Percentiles rank a stretch among this genome's conserved stretches.
phyloP scores from a whole-genome alignment of 2,113 vertebrate genomes.

The Hassar affinis region DNA sequence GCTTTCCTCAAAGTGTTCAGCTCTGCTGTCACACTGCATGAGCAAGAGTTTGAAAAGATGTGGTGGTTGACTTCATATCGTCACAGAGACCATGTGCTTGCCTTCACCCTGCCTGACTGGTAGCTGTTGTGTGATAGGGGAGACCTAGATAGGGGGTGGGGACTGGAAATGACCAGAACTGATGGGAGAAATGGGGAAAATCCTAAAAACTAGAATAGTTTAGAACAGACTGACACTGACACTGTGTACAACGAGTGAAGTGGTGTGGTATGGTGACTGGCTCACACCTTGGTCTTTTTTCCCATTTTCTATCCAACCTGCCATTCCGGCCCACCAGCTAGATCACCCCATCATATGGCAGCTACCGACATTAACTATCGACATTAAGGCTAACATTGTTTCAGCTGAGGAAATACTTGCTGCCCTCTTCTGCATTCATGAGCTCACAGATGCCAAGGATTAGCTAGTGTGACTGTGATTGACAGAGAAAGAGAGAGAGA shows the following conservation, averaged over 20 bases:
- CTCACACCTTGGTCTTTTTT: too few relatives aligned
- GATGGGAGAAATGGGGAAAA: not conserved
- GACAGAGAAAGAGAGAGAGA: not conserved
- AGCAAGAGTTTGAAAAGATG: not conserved
- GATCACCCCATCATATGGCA: not conserved
- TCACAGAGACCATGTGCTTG: not conserved
- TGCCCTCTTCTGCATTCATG: not conserved
- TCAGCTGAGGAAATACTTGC: too few relatives aligned
- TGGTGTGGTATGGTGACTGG: not conserved
- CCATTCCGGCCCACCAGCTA: not conserved
- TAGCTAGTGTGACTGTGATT: not conserved
- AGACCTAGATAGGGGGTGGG: not conserved
- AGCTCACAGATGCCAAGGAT: not conserved
- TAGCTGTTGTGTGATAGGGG: not conserved
- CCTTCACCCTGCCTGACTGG: too few relatives aligned
- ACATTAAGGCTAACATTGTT: not conserved
- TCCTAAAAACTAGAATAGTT: not conserved
- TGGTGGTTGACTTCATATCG: not conserved
- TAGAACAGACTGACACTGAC: not conserved
- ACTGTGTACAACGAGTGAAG: not conserved
- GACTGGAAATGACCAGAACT: not conserved
- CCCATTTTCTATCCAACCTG: not conserved
- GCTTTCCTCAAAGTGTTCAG: not conserved
- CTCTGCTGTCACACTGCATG: not conserved
- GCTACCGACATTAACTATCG: not conserved